These are phyloP conservation scores for Metalampra italica DNA, from an alignment of 2,888 invertebrate genomes.

Conservation along the genomic window DNA sequence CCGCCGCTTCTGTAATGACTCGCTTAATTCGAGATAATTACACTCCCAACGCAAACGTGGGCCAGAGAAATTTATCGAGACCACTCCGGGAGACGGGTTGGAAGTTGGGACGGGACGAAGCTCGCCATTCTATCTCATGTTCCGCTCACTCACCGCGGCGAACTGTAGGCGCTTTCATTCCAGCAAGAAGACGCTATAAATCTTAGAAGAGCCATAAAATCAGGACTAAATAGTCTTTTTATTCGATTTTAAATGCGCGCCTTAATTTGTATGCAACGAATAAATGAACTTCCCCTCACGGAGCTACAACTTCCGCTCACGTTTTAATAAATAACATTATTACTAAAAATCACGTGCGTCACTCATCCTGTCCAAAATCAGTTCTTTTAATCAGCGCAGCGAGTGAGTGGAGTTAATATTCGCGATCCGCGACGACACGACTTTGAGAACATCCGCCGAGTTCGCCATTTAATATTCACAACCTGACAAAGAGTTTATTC, in stretches of 20 bases:
- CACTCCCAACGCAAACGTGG: constrained; percentile 56
- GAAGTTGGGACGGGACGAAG: constrained; percentile 28
- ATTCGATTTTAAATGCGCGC: constrained; percentile 55
- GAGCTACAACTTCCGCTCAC: constrained; percentile 67
- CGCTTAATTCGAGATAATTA: constrained; percentile 73
- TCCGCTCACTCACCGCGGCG: constrained; percentile 35
- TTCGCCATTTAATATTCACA: constrained; percentile 60
- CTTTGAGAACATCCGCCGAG: constrained; percentile 37
- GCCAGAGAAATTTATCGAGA: constrained; percentile 54
- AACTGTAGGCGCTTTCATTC: constrained; percentile 47
- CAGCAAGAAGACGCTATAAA: constrained; percentile 48
- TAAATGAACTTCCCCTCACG: constrained; percentile 65
- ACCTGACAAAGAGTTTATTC: constrained; percentile 52
- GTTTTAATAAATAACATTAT: constrained; percentile 64
- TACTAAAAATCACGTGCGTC: constrained; percentile 60
- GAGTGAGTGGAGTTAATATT: constrained; percentile 57
- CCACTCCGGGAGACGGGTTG: constrained; percentile 26
- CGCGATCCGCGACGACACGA: constrained; percentile 49
- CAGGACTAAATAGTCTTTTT: constrained; percentile 50
- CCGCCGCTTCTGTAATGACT: constrained; percentile 59
- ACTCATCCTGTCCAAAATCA: constrained; percentile 68
- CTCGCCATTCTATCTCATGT: constrained; percentile 33
- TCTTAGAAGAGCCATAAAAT: constrained; percentile 46
- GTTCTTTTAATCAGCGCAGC: constrained; percentile 63
- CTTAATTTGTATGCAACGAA: constrained; percentile 63